phyloP scores from a whole-genome alignment of 2,113 vertebrate species.

The Labeo catla region DNA sequence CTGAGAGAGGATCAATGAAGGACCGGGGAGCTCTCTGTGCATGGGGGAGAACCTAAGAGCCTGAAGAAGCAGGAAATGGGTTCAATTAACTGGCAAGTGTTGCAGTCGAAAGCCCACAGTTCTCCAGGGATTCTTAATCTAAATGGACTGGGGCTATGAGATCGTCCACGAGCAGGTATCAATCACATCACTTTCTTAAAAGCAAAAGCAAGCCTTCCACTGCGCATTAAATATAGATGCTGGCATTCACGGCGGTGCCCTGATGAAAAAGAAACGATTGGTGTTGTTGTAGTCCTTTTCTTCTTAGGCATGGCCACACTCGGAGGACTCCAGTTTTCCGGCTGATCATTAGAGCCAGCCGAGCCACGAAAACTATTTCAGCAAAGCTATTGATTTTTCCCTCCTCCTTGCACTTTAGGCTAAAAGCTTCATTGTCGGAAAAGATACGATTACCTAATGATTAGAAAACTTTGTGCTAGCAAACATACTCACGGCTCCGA shows the following conservation, averaged over 20 bases:
- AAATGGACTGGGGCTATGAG: constrained; percentile 71
- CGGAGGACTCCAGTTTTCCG: constrained; percentile 35
- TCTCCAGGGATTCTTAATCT: constrained; percentile 75
- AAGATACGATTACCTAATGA: constrained; percentile 48
- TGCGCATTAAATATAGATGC: constrained; percentile 79
- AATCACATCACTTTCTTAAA: constrained; percentile 76
- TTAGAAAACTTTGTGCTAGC: constrained; percentile 49
- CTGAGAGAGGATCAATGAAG: constrained; percentile 58
- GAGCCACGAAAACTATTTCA: constrained; percentile 51
- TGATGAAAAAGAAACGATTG: constrained; percentile 24
- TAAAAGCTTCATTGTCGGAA: constrained; percentile 47
- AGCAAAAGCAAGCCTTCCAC: constrained; percentile 75
- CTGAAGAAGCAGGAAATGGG: constrained; percentile 75
- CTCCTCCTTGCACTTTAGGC: constrained; percentile 46
- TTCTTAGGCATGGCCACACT: constrained; percentile 48
- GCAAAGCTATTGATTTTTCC: constrained; percentile 47
- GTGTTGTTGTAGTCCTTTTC: constrained; percentile 45
- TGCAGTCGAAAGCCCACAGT: constrained; percentile 74
- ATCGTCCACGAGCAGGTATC: constrained; percentile 75
- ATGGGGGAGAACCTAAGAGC: constrained; percentile 59
- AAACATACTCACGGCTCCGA: constrained; percentile 47
- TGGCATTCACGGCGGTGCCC: constrained; percentile 63
- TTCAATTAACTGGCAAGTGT: constrained; percentile 77
- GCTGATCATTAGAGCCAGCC: constrained; percentile 46
- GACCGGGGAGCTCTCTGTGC: constrained; percentile 50